Evolutionary conservation across 2,113 vertebrate species (phyloP), one percentile per base, ranked within the genome.

Genomic region (Planiliza haematocheilus): DNA sequence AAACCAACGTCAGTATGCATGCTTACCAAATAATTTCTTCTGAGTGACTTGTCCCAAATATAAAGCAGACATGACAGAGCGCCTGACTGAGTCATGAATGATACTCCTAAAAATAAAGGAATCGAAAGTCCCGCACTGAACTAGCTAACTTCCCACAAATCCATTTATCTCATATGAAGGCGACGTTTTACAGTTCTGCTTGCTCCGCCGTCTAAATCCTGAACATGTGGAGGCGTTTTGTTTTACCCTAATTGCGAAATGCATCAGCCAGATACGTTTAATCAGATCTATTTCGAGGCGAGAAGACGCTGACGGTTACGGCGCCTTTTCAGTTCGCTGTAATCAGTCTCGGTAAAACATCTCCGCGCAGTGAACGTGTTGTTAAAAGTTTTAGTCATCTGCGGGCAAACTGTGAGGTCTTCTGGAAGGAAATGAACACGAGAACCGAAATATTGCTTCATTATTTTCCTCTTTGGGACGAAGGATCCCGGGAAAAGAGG

Each of bases 371-470:
- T 12, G 42, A 43, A 2, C 5, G 24, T 30, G 24, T 30, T 30
- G 24, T 30, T 30, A 3, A 30, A n/a, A 30, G 24, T 30, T 30
- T 30, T 30, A 30, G 24, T 30, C 24, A 30, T 30, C 24, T 3
- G 3, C 1, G 12, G 3, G 10, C 14, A 8, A 51, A 24, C 11
- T 36, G 36, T 50, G 20, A 36, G 16, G 9, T 56, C 50, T 64
- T 30, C 1, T n/a, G n/a, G n/a, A 1, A 10, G 42, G 36, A 21
- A 64, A 36, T 46, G 5, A 8, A 38, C 11, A 18, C 24, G 37
- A 63, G 7, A 46, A 70, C 21, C 20, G 16, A 43, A 65, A 3
- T 49, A 48, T 60, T 81, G 48, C 5, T 48, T 71, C 10, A 48
- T 63, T 20, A 12, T 14, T 59, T 12, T 14, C 2, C 20, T n/a